Conservation (phyloP, 53 echinoderm and acorn worm species). For the Apostichopus leukothele region DNA sequence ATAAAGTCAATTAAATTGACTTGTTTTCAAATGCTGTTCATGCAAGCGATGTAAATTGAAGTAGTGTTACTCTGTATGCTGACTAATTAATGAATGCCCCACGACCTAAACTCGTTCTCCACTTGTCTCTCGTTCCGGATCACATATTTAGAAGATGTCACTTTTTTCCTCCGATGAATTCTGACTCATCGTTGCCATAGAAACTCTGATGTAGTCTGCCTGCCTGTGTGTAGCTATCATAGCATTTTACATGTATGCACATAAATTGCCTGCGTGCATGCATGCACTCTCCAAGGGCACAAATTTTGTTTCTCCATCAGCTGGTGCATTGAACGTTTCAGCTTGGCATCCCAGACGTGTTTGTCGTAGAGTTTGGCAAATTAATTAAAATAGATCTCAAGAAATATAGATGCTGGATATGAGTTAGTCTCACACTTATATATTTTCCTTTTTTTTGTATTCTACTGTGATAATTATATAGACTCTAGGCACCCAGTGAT, state of each 20-base stretch:
- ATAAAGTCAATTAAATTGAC: too few species aligned
- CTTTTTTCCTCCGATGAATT: background rate
- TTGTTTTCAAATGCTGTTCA: too few species aligned
- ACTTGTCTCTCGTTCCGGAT: background rate
- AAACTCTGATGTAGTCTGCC: background rate
- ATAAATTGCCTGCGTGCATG: background rate
- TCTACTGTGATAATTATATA: too few species aligned
- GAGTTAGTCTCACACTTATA: too few species aligned
- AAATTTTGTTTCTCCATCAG: background rate
- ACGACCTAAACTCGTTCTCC: background rate
- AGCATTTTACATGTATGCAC: background rate
- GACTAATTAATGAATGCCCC: background rate
- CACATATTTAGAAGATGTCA: background rate
- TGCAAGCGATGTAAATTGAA: too few species aligned
- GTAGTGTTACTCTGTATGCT: background rate
- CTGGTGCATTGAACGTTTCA: too few species aligned
- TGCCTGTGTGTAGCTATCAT: background rate
- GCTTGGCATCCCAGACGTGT: too few species aligned
- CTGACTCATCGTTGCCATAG: slow-evolving; percentile 30
- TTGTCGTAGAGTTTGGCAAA: too few species aligned
- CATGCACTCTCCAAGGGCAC: background rate
- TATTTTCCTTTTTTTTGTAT: too few species aligned
- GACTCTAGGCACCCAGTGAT: too few species aligned
- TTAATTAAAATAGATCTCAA: too few species aligned
- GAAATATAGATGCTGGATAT: too few species aligned